These are phyloP conservation scores for Indri indri DNA, from an alignment of 2,113 vertebrate genomes.

Conservation along the genomic window DNA sequence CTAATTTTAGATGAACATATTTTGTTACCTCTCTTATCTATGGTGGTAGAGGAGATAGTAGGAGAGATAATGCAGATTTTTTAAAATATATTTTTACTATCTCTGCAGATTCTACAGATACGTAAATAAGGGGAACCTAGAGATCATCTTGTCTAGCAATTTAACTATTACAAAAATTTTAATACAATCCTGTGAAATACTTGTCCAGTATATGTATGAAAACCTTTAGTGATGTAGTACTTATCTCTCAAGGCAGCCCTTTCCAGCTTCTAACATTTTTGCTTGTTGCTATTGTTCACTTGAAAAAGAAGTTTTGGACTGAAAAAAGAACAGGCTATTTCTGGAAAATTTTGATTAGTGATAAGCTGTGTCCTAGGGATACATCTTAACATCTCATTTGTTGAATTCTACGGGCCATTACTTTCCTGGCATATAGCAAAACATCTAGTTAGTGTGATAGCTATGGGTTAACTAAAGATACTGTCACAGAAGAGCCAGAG, in stretches of 20 bases:
- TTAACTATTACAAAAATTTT: not conserved
- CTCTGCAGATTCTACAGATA: not conserved
- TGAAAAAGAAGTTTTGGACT: conserved; percentile 9
- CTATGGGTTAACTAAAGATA: not conserved
- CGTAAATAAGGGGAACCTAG: not conserved
- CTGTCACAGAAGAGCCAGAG: not conserved
- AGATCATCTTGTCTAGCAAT: not conserved
- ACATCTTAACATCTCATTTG: not conserved
- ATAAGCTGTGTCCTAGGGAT: not conserved
- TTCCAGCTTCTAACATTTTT: not conserved
- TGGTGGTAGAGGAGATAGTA: not conserved
- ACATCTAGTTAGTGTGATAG: not conserved
- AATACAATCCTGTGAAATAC: not conserved
- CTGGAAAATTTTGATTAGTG: not conserved
- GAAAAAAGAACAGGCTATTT: not conserved
- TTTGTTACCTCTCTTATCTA: not conserved
- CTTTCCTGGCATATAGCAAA: not conserved
- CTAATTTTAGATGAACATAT: not conserved
- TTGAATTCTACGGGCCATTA: not conserved
- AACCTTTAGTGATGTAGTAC: not conserved
- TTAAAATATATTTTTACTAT: not conserved
- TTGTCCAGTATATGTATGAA: not conserved
- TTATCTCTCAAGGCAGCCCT: not conserved
- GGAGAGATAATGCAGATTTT: not conserved
- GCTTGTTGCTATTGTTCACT: not conserved